Evolutionary conservation across 2,797 vertebrate genomes (phyloP), one percentile per base, ranked within the genome.

Genomic region (Rhabdophis nuchalis): DNA sequence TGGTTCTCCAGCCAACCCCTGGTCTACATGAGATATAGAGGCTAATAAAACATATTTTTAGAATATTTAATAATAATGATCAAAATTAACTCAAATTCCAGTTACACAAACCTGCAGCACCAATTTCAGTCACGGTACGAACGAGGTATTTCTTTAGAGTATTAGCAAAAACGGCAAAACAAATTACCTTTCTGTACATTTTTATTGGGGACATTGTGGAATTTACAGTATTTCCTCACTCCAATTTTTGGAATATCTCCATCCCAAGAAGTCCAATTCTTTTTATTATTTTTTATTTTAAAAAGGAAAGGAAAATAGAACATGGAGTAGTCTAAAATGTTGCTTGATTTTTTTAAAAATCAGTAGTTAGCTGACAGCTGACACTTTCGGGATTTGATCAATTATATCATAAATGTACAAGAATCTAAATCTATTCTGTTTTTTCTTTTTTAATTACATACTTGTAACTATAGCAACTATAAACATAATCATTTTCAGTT

Each of bases 391-490:
- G 11, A 60, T 27, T 29, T 29, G 61, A 58, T 58, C 46, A 68
- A 57, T 57, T 41, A 53, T 92, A 88, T 14, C 6, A 93, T 64
- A 4, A 5, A 72, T 92, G 16, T 57, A 95, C 96, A 95, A 68
- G 60, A 57, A 91, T 86, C 68, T 95, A 91, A 93, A 85, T 92
- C 85, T 93, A 61, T 91, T 92, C 91, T 88, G 93, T 94, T 86
- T 92, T 64, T 93, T 97, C 95, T 89, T 90, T 95, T 97, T 97
- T 97, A 96, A 96, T 96, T 96, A 96, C 58, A 96, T 94, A 94
- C 93, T 96, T 96, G 96, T 97, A 97, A 96, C 97, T 96, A 97
- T 96, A 96, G 96, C 94, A 97, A 97, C 94, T 91, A 91, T 89
- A 94, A 95, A 95, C 91, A 96, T 95, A 96, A 96, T 96, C 95